phyloP scores from a whole-genome alignment of 1,140 invertebrate species.

The Condylostylus longicornis region DNA sequence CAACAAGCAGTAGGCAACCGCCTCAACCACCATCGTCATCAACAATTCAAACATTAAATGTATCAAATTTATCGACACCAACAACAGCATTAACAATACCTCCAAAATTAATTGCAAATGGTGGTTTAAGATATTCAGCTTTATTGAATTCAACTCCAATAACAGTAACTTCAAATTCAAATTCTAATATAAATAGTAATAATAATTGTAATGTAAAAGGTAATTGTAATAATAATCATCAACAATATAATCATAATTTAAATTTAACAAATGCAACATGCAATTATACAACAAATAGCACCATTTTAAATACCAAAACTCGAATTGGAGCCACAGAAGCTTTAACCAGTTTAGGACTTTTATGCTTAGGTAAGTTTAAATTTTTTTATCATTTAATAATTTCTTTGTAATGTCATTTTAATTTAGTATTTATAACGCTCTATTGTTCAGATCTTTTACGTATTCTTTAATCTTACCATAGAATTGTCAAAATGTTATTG shows the following conservation, averaged over 20 bases:
- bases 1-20: too few relatives aligned
- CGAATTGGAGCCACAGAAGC: slow-evolving; percentile 42
- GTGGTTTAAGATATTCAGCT: slow-evolving; percentile 13
- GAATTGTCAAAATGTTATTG: not conserved
- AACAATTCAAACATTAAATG: not conserved
- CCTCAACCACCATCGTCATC: not conserved
- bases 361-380: slow-evolving; percentile 44
- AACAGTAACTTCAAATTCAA: not conserved
- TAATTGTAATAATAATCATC: slow-evolving; percentile 7
- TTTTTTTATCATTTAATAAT: not conserved
- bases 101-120: slow-evolving; percentile 17
- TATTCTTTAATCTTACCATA: not conserved
- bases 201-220: slow-evolving; percentile 6
- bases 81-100: slow-evolving; percentile 25
- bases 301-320: slow-evolving; percentile 18
- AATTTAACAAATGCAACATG: slow-evolving; percentile 22
- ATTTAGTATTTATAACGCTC: too few relatives aligned
- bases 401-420: slow-evolving; percentile 1
- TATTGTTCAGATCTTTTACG: too few relatives aligned
- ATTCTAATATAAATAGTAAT: slow-evolving; percentile 6
- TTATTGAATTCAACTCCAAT: slow-evolving; percentile 19
- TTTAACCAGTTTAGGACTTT: slow-evolving; percentile 67
- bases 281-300: slow-evolving; percentile 6
- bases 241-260: slow-evolving; percentile 12
- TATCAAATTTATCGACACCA: slow-evolving; percentile 47